Base-by-base conservation (phyloP, 2,797 vertebrate species). In the Coilia nasus region DNA sequence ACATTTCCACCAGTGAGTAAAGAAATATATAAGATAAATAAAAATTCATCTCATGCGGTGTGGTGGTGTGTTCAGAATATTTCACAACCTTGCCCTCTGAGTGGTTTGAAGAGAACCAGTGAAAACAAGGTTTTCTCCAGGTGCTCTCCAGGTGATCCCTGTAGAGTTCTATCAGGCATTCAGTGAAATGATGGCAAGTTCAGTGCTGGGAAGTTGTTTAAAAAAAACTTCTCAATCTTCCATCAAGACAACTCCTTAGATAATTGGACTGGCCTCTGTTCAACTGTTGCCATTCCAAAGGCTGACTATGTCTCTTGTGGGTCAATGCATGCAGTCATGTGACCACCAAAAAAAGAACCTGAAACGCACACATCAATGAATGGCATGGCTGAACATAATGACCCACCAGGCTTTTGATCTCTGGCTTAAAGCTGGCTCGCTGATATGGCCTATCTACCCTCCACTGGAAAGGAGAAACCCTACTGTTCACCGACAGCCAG, bases 31-130 rank as follows among this genome's bases (percentile, higher is more conserved):
- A 75, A 75, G 71, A 44, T 78, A 44, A 21, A 78, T 78, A 78
- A 44, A 41, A 78, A 78, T 78, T 44, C 71, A 41, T 44, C 31
- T 78, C 35, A 78, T 78, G 71, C 35, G 10, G 31, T 78, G 71
- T 31, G 17, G 71, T 44, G 35, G 64, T 31, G 64, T 35, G 17
- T 35, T 41, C 31, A 78, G 35, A 78, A 78, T 78, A 44, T 10
- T 78, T 78, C 71, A 41, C 71, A 15, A 5, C 64, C 64, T 71
- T 3, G 11, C 14, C 64, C 31, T 15, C 64, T 31, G 12, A 41
- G 35, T 41, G 35, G 35, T 41, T 41, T 41, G 35, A 41, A 78
- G 41, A 35, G 71, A 78, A 44, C 15, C 19, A 44, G 15, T 21
- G 31, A 78, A 71, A 31, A 10, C 28, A 15, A 78, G 71, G 50